Evolutionary conservation across 2,113 vertebrate species (phyloP), one percentile per base, ranked within the genome.

Genomic region (Macrotus californicus): DNA sequence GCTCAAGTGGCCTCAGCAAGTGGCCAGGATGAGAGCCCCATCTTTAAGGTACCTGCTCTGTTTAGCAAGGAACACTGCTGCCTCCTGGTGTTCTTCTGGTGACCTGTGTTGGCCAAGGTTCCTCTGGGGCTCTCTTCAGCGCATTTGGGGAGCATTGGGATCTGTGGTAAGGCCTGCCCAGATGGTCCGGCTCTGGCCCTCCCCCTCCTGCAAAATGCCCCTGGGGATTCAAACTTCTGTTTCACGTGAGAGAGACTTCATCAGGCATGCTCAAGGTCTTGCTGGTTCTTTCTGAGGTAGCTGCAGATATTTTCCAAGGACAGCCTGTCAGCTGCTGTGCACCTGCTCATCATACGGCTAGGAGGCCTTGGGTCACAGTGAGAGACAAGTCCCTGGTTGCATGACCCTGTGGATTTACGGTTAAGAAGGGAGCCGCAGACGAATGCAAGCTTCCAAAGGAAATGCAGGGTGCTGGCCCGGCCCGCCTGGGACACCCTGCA

Each of bases 331-430:
- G 80, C 41, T 9, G 24, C 66, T 26, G 24, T 21, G 81, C 64
- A 24, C 14, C 41, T 77, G 69, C n/a, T 39, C 13, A 36, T 36
- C 56, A 7, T 29, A 48, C 31, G 29, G 75, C 2, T 34, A 9
- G 13, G 83, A 52, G 87, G 64, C 76, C 34, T 13, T 0, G 36
- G 75, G 82, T 72, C 61, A 67, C 83, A 88, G 86, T 34, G 34
- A 87, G 34, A 96, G 73, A 85, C 94, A 85, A 14, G 80, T 34
- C 93, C 75, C 85, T 81, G 81, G 34, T 96, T 61, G 31, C 26
- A 0, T 6, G 76, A 67, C 67, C 41, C 2, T 19, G 24, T 48
- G 7, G 31, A 19, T 43, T 1, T 29, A 8, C 50, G 19, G 46
- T 18, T 2, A 26, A 29, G n/a, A 7, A 73, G 76, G 66, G n/a